Conservation (phyloP, 2,888 invertebrate genomes). For the Alloscopus bannaensis region DNA sequence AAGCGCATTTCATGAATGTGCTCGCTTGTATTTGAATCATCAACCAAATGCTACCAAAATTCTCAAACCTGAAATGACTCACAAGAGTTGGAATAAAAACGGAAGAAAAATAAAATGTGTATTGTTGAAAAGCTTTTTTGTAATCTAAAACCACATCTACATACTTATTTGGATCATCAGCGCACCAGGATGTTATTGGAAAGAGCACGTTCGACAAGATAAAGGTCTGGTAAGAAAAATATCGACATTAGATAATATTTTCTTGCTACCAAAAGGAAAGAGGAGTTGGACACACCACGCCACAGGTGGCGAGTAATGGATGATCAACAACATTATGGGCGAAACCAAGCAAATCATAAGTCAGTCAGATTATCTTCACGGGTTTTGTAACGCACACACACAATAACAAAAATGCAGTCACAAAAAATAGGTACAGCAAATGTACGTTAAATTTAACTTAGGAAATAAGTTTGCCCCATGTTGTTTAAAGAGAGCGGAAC, state of each 20-base stretch:
- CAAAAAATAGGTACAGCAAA: too few species aligned
- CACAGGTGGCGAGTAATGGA: conserved; percentile 54
- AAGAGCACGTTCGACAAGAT: conserved; percentile 33
- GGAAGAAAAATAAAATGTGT: conserved; percentile 12
- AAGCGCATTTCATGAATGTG: too few species aligned
- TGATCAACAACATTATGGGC: conserved; percentile 47
- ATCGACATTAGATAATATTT: too few species aligned
- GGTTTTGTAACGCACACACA: conserved; percentile 23
- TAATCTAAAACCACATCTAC: too few species aligned
- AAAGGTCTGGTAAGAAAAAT: too few species aligned
- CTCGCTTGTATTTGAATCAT: too few species aligned
- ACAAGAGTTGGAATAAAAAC: too few species aligned
- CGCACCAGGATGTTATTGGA: conserved; percentile 23
- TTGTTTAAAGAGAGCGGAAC: conserved; percentile 61
- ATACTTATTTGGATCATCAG: too few species aligned
- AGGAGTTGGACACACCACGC: conserved; percentile 21
- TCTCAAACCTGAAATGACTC: too few species aligned
- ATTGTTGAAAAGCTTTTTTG: conserved; percentile 3
- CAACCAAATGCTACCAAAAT: too few species aligned
- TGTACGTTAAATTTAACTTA: too few species aligned
- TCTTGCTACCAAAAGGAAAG: too few species aligned
- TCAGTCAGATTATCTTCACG: conserved; percentile 48
- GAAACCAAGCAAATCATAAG: conserved; percentile 63
- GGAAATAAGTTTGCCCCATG: conserved; percentile 43
- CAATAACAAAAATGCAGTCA: background rate